phyloP scores from a whole-genome alignment of 2,113 vertebrate genomes.

The Anseranas semipalmata region DNA sequence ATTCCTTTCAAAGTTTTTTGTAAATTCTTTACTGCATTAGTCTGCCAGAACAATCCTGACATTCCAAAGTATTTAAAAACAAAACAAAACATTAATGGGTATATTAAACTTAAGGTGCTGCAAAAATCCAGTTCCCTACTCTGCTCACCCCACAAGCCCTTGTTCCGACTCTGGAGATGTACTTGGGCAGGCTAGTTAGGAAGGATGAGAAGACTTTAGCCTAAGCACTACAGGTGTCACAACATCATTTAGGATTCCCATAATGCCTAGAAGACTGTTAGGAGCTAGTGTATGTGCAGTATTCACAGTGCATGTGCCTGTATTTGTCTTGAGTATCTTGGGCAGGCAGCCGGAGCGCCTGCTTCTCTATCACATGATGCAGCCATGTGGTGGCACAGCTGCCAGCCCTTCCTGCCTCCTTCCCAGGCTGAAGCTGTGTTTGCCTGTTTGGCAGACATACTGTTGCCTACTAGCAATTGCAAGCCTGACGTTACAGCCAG shows the following conservation, averaged over 20 bases:
- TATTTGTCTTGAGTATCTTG: neutral
- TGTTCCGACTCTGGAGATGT: neutral
- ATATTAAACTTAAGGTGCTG: neutral
- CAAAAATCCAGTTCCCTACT: neutral
- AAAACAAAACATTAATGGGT: neutral
- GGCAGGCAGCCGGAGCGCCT: neutral
- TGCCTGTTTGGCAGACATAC: neutral
- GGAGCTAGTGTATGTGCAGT: neutral
- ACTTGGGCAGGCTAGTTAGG: neutral
- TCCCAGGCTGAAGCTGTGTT: neutral
- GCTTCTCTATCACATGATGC: neutral
- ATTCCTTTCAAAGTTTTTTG: neutral
- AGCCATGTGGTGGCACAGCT: neutral
- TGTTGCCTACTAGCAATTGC: neutral
- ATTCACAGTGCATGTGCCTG: fast-evolving
- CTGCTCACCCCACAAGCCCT: fast-evolving
- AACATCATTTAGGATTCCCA: neutral
- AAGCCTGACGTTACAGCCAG: neutral
- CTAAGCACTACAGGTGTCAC: neutral
- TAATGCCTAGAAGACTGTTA: neutral
- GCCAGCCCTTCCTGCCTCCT: neutral
- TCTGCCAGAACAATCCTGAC: neutral
- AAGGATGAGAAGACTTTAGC: neutral
- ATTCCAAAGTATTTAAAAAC: neutral
- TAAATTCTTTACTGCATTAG: neutral